Evolutionary conservation across 2,888 invertebrate species (phyloP), one percentile per base, ranked within the genome.

Genomic region (Dioctria linearis): DNA sequence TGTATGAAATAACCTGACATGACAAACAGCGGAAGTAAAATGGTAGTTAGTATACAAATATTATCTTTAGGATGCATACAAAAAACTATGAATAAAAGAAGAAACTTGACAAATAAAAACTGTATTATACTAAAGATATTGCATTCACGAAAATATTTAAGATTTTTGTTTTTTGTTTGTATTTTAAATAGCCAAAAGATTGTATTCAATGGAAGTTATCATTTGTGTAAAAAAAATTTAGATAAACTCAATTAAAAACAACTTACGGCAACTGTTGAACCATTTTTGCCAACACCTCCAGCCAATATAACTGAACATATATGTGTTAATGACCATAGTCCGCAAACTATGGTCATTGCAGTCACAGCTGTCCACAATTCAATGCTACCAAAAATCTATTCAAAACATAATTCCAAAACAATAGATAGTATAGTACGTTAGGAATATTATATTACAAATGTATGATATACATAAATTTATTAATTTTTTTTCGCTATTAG

Each of bases 201-300:
- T 83, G 83, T 84, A 83, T 82, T 82, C 13, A 39, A 73, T 25
- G 54, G 43, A 65, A 51, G 59, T 75, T 46, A 59, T 13, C 40
- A 59, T 43, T 42, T 59, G 25, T n/a, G 61, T 37, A 43, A 42
- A 11, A 59, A 54, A 65, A 40, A 5, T 42, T 67, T 67, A 42
- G 4, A 79, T 78, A 71, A 80, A 80, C 59, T 59, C 43, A 49
- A 37, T 80, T 80, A 73, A 49, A 39, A 71, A 69, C 83, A 92
- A 92, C 96, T 96, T 95, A 98, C 98, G 91, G 98, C 98, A 86
- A 98, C 97, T 85, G 99, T 98, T 86, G 98, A 98, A 90, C 98
- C 98, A 92, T 98, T 98, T 92, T 98, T 99, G 89, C 99, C 99
- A 89, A 96, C 95, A 90, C 99, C 99, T 90, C 98, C 96, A 90